These are phyloP conservation scores for Mustelus asterias DNA, from an alignment of 2,113 vertebrate genomes.

Conservation along the genomic window DNA sequence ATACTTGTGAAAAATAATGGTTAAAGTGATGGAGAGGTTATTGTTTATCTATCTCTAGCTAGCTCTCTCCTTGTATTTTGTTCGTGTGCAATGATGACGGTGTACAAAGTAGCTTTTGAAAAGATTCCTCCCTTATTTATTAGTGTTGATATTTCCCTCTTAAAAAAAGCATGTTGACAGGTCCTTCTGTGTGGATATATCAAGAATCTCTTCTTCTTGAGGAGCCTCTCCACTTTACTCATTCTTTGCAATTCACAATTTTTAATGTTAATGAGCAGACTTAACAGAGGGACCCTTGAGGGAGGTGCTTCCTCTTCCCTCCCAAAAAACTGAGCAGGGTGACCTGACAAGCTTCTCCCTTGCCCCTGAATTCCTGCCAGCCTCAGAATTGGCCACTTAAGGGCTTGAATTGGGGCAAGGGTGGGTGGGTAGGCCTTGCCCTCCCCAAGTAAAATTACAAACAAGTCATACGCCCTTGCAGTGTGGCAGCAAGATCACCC, in stretches of 20 bases:
- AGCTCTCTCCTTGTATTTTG: background rate
- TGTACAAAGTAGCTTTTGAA: background rate
- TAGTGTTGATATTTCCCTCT: background rate
- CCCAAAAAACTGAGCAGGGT: background rate
- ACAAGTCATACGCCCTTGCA: background rate
- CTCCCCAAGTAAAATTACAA: too few species aligned
- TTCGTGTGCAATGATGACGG: too few species aligned
- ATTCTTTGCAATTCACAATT: background rate
- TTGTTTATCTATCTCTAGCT: background rate
- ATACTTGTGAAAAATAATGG: constrained; percentile 3
- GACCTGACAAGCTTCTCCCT: background rate
- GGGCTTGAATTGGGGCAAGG: background rate
- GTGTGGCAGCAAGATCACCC: background rate
- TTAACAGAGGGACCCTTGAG: background rate
- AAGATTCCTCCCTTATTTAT: background rate
- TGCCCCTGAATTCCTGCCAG: background rate
- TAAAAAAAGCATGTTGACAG: background rate
- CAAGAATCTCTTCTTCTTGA: background rate
- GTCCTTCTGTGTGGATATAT: background rate
- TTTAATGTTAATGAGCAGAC: background rate
- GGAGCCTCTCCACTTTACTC: background rate
- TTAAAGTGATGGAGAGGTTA: background rate
- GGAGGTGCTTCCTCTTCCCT: background rate
- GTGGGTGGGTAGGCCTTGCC: too few species aligned
- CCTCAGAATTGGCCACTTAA: background rate